Evolutionary conservation across 2,113 vertebrate species (phyloP).

Genomic region (Edolisoma coerulescens): DNA sequence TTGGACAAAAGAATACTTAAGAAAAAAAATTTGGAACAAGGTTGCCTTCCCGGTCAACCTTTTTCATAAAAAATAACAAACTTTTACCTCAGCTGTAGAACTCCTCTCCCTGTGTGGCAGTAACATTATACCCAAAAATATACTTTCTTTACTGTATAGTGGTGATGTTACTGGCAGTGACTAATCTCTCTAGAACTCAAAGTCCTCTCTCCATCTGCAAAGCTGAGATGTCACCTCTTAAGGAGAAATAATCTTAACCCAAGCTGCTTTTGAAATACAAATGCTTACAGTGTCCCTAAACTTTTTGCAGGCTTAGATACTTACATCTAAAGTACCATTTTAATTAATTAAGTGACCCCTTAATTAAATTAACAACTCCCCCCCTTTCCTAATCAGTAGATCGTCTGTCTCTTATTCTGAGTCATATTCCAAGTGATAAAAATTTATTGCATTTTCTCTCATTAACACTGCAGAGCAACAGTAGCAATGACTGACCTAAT

Average conservation of each 20-base stretch:
- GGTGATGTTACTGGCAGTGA: background rate
- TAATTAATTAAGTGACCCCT: background rate
- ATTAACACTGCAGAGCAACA: background rate
- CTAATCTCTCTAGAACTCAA: background rate
- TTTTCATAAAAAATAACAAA: background rate
- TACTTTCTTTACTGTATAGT: background rate
- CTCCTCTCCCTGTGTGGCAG: background rate
- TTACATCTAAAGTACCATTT: background rate
- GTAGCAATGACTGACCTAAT: background rate
- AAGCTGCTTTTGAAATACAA: background rate
- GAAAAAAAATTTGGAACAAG: background rate
- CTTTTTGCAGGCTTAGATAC: background rate
- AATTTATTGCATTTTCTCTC: background rate
- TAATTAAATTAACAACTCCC: background rate
- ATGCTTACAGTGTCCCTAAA: background rate
- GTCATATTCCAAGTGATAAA: background rate
- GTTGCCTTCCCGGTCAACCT: background rate
- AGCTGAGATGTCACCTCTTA: background rate
- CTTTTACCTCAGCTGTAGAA: background rate
- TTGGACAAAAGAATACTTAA: background rate
- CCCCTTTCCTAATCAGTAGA: background rate
- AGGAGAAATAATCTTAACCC: background rate
- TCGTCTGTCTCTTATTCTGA: background rate
- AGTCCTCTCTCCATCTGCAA: conserved; percentile 3
- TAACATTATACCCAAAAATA: background rate